These are phyloP conservation scores for Sinella curviseta DNA, from an alignment of 1,140 invertebrate species.

Conservation along the genomic window DNA sequence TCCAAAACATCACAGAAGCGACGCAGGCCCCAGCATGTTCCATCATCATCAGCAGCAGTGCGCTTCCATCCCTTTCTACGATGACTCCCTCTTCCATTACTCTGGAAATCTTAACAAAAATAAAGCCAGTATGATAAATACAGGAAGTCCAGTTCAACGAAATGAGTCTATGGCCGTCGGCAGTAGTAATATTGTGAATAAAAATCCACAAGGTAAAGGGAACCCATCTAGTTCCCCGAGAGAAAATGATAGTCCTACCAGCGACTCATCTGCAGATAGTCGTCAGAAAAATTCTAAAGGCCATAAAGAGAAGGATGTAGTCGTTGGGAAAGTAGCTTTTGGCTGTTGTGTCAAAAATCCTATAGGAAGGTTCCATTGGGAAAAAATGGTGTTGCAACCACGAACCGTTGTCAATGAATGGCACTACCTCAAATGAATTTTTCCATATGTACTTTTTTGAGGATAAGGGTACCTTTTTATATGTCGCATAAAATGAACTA, in stretches of 20 bases:
- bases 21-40: background rate
- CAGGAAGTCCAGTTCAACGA: background rate
- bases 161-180: background rate
- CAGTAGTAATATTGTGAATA: background rate
- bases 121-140: slow-evolving; percentile 13
- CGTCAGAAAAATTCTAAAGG: background rate
- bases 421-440: slow-evolving; percentile 45
- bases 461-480: too few relatives aligned
- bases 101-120: slow-evolving; percentile 41
- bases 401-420: slow-evolving; percentile 47
- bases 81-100: slow-evolving; percentile 46
- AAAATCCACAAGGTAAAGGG: background rate
- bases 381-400: slow-evolving; percentile 46
- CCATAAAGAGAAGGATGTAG: slow-evolving; percentile 39
- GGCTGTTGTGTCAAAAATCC: slow-evolving; percentile 46
- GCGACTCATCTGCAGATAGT: background rate
- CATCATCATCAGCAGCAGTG: background rate
- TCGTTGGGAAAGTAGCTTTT: slow-evolving; percentile 49
- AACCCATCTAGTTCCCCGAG: background rate
- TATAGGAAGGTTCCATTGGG: slow-evolving; percentile 47
- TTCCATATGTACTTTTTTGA: too few relatives aligned
- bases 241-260: too few relatives aligned
- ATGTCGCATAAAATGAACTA: too few relatives aligned
- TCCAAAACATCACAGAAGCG: slow-evolving; percentile 8
- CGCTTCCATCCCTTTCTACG: background rate